phyloP scores from a whole-genome alignment of 92 coral and sea anemone genomes.

The Isaurus tuberculatus region DNA sequence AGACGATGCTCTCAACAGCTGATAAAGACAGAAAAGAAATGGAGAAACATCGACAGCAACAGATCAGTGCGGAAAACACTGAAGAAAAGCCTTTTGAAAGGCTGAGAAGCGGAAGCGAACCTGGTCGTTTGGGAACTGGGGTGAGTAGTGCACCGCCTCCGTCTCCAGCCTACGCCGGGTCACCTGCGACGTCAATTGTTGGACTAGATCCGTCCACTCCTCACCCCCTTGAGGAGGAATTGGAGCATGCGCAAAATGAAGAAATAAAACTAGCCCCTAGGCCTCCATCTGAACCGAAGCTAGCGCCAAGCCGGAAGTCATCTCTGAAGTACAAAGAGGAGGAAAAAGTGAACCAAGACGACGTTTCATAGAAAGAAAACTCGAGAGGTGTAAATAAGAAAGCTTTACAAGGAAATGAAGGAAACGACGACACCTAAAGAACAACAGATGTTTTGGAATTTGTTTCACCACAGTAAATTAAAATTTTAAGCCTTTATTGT shows the following conservation, averaged over 20 bases:
- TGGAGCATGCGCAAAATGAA: background rate
- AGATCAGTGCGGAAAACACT: slow-evolving; percentile 19
- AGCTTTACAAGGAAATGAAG: too few species aligned
- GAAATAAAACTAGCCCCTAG: background rate
- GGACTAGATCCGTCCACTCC: slow-evolving; percentile 51
- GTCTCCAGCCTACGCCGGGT: slow-evolving; percentile 64
- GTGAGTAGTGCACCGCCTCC: slow-evolving; percentile 86
- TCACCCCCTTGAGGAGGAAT: slow-evolving; percentile 14
- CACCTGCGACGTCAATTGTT: slow-evolving; percentile 70
- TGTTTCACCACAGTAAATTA: too few species aligned
- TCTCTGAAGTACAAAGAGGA: background rate
- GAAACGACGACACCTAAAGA: too few species aligned
- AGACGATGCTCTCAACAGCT: slow-evolving; percentile 73
- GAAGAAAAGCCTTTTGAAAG: slow-evolving; percentile 48
- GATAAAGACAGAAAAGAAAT: slow-evolving; percentile 85
- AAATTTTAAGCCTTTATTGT: too few species aligned
- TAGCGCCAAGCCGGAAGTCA: background rate
- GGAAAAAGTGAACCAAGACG: too few species aligned
- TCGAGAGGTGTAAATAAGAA: too few species aligned
- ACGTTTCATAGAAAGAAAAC: too few species aligned
- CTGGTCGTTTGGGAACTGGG: slow-evolving; percentile 64
- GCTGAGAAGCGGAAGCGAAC: slow-evolving; percentile 33
- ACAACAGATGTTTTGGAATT: too few species aligned
- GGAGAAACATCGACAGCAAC: slow-evolving; percentile 60
- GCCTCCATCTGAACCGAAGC: background rate